Evolutionary conservation across 2,797 vertebrate genomes (phyloP).

Genomic region (Rhynchotus rufescens): DNA sequence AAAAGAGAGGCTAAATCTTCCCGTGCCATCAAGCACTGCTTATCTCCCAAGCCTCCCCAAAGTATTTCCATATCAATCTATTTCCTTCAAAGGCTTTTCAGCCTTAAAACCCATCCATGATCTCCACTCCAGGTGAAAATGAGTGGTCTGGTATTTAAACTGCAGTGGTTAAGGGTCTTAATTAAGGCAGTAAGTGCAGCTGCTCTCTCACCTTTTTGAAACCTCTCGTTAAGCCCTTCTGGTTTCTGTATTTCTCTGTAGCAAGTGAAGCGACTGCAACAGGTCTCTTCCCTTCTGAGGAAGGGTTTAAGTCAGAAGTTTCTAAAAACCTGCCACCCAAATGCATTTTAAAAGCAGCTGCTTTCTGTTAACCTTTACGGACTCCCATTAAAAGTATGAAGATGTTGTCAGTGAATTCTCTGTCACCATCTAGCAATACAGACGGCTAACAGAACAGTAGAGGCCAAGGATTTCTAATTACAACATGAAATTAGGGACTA

Average conservation of each 20-base stretch:
- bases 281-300: not conserved
- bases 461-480: conserved; percentile 49
- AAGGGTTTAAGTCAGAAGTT: not conserved
- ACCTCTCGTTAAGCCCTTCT: not conserved
- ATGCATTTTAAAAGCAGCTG: not conserved
- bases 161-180: not conserved
- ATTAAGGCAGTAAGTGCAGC: not conserved
- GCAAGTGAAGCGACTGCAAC: not conserved
- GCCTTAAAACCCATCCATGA: no score
- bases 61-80: no score
- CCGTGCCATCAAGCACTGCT: not conserved
- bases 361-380: not conserved
- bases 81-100: no score
- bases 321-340: not conserved
- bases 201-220: not conserved
- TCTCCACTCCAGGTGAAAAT: not conserved
- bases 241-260: not conserved
- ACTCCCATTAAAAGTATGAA: not conserved
- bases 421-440: not conserved
- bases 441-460: not conserved
- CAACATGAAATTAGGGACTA: conserved; percentile 6
- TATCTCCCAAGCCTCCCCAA: not conserved
- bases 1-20: not conserved
- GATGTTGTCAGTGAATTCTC: not conserved
- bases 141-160: not conserved